phyloP scores from a whole-genome alignment of 2,888 invertebrate genomes.

The Tenodera sinensis region DNA sequence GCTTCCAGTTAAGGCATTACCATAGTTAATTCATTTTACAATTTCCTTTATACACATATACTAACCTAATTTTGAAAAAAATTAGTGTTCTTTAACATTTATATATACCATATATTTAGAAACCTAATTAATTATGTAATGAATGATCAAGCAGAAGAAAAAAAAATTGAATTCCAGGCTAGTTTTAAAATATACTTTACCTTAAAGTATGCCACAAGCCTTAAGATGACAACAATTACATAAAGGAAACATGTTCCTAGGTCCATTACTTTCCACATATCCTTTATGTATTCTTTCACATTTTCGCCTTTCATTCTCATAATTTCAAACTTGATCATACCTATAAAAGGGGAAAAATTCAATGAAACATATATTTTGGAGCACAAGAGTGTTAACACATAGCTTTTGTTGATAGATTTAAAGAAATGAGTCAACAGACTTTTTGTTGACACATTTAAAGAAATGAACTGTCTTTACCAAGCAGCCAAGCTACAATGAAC shows the following conservation, averaged over 20 bases:
- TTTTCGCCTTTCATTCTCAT: slow-evolving; percentile 98
- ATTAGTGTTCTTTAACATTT: no score
- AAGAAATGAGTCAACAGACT: no score
- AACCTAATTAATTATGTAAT: no score
- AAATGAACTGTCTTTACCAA: slow-evolving; percentile 59
- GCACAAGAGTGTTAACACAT: neutral
- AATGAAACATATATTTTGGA: neutral
- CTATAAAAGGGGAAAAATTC: slow-evolving; percentile 46
- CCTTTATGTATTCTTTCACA: slow-evolving; percentile 90
- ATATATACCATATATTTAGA: no score
- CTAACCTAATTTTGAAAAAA: no score
- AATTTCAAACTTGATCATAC: slow-evolving; percentile 97
- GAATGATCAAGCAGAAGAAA: no score
- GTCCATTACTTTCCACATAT: slow-evolving; percentile 99
- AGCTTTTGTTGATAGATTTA: neutral
- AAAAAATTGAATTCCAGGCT: neutral
- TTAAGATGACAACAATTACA: slow-evolving; percentile 91
- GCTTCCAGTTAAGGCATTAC: no score
- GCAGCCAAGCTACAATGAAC: slow-evolving; percentile 93
- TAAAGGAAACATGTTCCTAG: slow-evolving; percentile 97
- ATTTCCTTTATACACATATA: no score
- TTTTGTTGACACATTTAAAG: neutral
- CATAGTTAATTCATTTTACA: no score
- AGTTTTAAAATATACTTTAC: slow-evolving; percentile 47
- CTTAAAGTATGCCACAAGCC: slow-evolving; percentile 94